Percentiles rank a stretch among this genome's conserved stretches.
phyloP scores from a whole-genome alignment of 2,797 vertebrate genomes.

The Pelochelys cantorii region DNA sequence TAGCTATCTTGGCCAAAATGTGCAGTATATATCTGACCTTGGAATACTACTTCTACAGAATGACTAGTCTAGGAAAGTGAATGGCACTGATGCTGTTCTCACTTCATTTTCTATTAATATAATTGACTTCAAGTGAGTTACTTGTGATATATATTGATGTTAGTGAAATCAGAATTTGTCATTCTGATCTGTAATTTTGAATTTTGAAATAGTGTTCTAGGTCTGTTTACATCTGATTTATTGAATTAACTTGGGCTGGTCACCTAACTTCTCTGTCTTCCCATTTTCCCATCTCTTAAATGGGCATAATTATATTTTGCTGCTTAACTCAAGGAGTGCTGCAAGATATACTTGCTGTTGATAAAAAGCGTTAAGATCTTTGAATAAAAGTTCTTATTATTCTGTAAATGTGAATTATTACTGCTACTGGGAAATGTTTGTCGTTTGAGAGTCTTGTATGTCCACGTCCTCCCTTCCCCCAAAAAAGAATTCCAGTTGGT shows the following conservation, averaged over 20 bases:
- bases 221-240: not conserved
- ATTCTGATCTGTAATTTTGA: not conserved
- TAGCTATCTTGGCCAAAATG: not conserved
- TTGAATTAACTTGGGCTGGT: not conserved
- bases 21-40: not conserved
- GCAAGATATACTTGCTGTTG: not conserved
- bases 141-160: fast-evolving
- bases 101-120: not conserved
- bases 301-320: not conserved
- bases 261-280: not conserved
- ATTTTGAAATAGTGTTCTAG: no score
- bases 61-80: fast-evolving
- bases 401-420: not conserved
- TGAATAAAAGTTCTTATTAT: constrained; percentile 28
- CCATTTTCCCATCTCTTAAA: not conserved
- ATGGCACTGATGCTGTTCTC: not conserved
- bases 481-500: constrained; percentile 38
- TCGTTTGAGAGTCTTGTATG: not conserved
- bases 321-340: not conserved
- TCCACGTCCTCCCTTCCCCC: not conserved
- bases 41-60: not conserved
- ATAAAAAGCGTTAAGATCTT: not conserved
- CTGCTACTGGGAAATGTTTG: not conserved
- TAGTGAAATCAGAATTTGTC: not conserved
- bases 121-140: not conserved